Percentiles rank a stretch among this genome's conserved stretches.
Conservation (phyloP, 2,113 vertebrate species). For the Cercopithecus mona region DNA sequence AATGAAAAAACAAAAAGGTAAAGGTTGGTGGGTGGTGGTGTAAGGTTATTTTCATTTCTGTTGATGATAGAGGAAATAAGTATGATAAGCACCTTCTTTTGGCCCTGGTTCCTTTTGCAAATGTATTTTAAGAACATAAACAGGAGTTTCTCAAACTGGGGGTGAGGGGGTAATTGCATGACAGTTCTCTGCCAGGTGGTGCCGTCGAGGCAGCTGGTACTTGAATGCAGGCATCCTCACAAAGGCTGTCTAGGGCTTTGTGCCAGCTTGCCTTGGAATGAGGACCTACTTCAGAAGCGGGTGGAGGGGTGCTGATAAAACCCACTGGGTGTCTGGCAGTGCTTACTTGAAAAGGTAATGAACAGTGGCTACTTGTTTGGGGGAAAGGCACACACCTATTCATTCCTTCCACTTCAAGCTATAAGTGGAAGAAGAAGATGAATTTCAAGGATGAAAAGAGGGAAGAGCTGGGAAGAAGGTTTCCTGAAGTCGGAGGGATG, state of each 20-base stretch:
- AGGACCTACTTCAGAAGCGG: not conserved
- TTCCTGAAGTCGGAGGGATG: not conserved
- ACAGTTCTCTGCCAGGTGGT: not conserved
- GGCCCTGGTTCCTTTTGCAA: not conserved
- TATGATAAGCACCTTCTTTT: not conserved
- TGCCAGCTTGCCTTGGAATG: not conserved
- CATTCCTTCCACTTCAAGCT: not conserved
- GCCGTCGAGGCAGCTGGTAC: fast-evolving
- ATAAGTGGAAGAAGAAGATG: not conserved
- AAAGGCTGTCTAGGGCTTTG: not conserved
- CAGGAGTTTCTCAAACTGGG: not conserved
- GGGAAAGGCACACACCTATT: not conserved
- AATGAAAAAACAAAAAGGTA: not conserved
- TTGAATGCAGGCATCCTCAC: not conserved
- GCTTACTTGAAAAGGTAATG: not conserved
- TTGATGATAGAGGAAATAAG: conserved; percentile 9
- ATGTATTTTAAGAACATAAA: not conserved
- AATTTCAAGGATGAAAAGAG: not conserved
- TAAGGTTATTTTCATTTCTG: not conserved
- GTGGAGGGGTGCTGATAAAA: not conserved
- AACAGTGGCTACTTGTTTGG: not conserved
- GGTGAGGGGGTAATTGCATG: not conserved
- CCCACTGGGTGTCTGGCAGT: not conserved
- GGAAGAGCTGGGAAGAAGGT: not conserved
- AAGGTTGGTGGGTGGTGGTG: not conserved